A percentile compares a stretch with the other conserved stretches of the same genome.
These are phyloP conservation scores for Meloidogyne exigua DNA, from an alignment of 1,140 invertebrate species.

Conservation along the genomic window DNA sequence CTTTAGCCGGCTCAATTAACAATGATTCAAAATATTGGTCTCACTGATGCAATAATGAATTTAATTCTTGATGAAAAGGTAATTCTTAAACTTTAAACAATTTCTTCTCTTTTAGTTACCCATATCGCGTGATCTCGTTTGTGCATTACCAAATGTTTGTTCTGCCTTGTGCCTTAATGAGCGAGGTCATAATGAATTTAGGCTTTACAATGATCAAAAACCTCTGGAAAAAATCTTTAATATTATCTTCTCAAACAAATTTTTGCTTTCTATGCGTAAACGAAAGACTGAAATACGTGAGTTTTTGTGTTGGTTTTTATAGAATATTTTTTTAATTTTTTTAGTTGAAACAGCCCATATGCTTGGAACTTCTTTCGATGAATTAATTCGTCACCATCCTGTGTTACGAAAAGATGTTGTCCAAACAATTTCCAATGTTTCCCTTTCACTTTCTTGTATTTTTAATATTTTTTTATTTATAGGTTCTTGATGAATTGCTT, in stretches of 20 bases:
- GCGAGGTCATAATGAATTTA: conserved; percentile 76
- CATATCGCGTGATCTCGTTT: conserved; percentile 78
- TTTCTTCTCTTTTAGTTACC: conserved; percentile 71
- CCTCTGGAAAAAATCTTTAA: conserved; percentile 83
- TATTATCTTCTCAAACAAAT: conserved; percentile 61
- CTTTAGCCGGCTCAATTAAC: conserved; percentile 75
- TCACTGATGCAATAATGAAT: conserved; percentile 80
- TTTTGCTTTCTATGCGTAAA: conserved; percentile 49
- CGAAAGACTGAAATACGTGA: conserved; percentile 46
- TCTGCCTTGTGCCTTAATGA: conserved; percentile 83
- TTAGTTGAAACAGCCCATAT: conserved; percentile 79
- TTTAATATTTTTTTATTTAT: not conserved
- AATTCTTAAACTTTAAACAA: conserved; percentile 67
- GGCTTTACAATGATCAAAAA: conserved; percentile 76
- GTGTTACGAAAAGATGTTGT: conserved; percentile 68
- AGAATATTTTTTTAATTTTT: not conserved
- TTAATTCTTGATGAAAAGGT: conserved; percentile 42
- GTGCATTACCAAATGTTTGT: conserved; percentile 84
- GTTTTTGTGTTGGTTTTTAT: not conserved
- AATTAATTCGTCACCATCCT: conserved; percentile 86
- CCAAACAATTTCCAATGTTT: conserved; percentile 37
- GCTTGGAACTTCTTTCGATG: conserved; percentile 87
- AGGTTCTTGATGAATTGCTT: conserved; percentile 39
- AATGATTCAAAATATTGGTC: conserved; percentile 80
- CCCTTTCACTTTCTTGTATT: not conserved